Base-by-base conservation (phyloP, 2,797 vertebrate genomes). In the Gymnodraco acuticeps region DNA sequence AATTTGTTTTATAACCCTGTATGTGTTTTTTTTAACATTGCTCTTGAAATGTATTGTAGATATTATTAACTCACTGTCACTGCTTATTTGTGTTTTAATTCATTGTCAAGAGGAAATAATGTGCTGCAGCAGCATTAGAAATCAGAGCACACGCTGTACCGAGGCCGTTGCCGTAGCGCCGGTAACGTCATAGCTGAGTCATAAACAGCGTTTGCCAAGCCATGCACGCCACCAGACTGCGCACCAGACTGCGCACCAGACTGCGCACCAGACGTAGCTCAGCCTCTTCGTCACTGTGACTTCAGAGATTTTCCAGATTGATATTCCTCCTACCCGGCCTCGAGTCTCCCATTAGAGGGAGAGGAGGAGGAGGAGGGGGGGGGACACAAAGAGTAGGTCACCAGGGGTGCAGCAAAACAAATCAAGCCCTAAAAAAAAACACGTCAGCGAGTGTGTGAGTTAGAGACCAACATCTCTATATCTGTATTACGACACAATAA, bases 281-380 rank as follows among this genome's bases (percentile, higher is more conserved):
- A 2, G 80, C 74, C 63, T 59, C 84, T 77, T 81, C 84, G 83
- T 94, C 92, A 90, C 71, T n/a, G 56, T 90, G 88, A 89, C 91
- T 78, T 89, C 71, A 91, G 75, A 80, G 75, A 68, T 85, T 75
- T 53, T 62, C 58, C 83, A 79, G 87, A 84, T 80, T 73, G 72
- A 85, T 88, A 55, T 68, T 78, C 64, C 82, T 79, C 69, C 27
- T 50, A 75, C 73, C 89, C 68, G 70, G 88, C 91, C 85, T 89
- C 83, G 75, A 82, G 70, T 70, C 73, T 82, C 74, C 55, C 74
- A 50, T 62, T 58, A 10, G 46, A 23, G 23, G 27, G 4, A 4
- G 27, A 27, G 27, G 27, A 27, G 27, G 3, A 11, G 19, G 38
- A 4, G 12, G 43, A 3, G 8, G 17, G 14, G 10, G 27, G 14